Base-by-base conservation (phyloP, 2,797 vertebrate species). In the Myotis vivesi region DNA sequence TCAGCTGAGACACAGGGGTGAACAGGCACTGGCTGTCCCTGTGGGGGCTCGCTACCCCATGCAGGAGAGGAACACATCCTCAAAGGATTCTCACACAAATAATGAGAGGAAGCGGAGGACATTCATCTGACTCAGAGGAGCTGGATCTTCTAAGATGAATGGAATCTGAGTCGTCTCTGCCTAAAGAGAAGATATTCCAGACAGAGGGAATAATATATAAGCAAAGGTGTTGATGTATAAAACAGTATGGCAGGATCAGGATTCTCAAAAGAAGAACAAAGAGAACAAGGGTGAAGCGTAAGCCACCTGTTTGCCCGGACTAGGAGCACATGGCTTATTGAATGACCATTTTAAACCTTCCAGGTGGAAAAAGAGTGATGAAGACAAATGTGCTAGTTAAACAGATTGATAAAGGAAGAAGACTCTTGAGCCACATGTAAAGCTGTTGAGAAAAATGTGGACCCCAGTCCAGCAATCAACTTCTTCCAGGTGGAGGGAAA, bases 41-140 rank as follows among this genome's bases (percentile, higher is more conserved):
- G 38, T 79, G 59, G 51, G 82, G 49, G 30, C 10, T 90, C 75
- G 44, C 15, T 17, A 0, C 75, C 55, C 71, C 6, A 62, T 46
- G 84, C 23, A 79, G 77, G 64, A 91, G 72, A 64, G 15, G 33
- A 44, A 44, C 38, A 46, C 53, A 46, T 28, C 71, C 46, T 84
- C 46, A 25, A 2, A 38, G 6, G 33, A 41, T 76, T 72, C 41
- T 84, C 28, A 51, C 59, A 83, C 23, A 64, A 92, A 83, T 72
- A 93, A 88, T 87, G 30, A 7, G 23, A 75, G 93, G 86, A 95
- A 91, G 75, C 84, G 12, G 73, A 69, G 85, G 77, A 92, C 83
- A 46, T 90, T 69, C 41, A 12, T 85, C 81, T 96, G 92, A 97
- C 64, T 96, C 89, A 72, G 68, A 92, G 73, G 73, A 83, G 77